phyloP scores from a whole-genome alignment of 2,888 invertebrate genomes.

The Cephus runcator region DNA sequence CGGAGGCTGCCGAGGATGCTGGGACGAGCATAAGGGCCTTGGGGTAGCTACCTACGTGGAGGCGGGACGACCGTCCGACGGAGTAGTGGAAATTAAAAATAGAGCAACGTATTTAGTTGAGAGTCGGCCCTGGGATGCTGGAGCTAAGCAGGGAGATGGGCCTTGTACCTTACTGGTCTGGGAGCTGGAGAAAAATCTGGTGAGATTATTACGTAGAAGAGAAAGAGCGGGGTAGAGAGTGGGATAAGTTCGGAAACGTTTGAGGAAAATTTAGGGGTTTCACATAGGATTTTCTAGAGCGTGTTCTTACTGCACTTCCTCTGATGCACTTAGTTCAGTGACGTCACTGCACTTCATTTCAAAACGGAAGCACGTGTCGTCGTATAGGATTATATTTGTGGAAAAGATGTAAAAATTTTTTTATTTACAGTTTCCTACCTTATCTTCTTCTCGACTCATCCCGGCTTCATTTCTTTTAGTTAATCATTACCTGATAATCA shows the following conservation, averaged over 20 bases:
- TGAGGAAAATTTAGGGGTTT: not conserved
- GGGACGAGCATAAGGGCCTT: not conserved
- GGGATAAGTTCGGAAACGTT: not conserved
- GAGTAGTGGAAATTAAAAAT: slow-evolving; percentile 4
- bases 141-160: not conserved
- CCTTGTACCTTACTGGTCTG: not conserved
- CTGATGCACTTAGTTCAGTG: not conserved
- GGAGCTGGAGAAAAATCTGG: not conserved
- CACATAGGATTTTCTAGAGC: not conserved
- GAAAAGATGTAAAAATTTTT: too few species aligned
- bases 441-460: not conserved
- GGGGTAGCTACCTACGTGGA: not conserved
- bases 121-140: not conserved
- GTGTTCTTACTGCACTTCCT: not conserved
- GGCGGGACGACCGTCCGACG: not conserved
- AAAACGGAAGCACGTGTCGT: not conserved
- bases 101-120: slow-evolving; percentile 1
- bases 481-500: too few species aligned
- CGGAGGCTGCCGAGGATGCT: not conserved
- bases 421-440: not conserved
- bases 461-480: not conserved
- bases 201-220: not conserved
- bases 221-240: not conserved
- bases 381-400: not conserved
- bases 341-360: not conserved